These are phyloP conservation scores for Cheilosia soror DNA, from an alignment of 2,888 invertebrate species.

Conservation along the genomic window DNA sequence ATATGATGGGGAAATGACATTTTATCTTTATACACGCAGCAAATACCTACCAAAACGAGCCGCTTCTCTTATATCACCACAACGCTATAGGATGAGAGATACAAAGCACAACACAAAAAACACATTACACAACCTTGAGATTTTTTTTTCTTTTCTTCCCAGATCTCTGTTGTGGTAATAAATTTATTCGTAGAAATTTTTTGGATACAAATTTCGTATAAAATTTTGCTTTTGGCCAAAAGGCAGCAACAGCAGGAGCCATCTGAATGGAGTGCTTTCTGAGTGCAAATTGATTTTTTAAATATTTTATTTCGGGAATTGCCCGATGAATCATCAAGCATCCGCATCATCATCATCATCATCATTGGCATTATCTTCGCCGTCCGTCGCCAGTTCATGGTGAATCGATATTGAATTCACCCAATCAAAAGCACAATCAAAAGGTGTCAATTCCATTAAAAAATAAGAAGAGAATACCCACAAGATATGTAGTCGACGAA, in stretches of 20 bases:
- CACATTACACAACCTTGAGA: slow-evolving; percentile 60
- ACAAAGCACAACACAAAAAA: slow-evolving; percentile 15
- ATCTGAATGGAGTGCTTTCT: slow-evolving; percentile 57
- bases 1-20: slow-evolving; percentile 52
- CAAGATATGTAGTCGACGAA: background rate
- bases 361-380: background rate
- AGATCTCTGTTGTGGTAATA: slow-evolving; percentile 53
- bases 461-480: background rate
- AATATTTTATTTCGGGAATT: slow-evolving; percentile 57
- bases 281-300: slow-evolving; percentile 57
- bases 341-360: slow-evolving; percentile 10
- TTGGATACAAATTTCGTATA: slow-evolving; percentile 34
- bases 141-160: slow-evolving; percentile 26
- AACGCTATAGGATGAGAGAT: slow-evolving; percentile 21
- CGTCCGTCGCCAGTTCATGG: slow-evolving; percentile 34
- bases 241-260: slow-evolving; percentile 4
- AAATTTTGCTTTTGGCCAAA: background rate
- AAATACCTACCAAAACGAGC: slow-evolving; percentile 1
- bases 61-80: slow-evolving; percentile 35
- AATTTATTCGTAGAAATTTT: slow-evolving; percentile 70
- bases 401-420: slow-evolving; percentile 61
- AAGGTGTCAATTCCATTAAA: slow-evolving; percentile 71
- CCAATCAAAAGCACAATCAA: slow-evolving; percentile 63
- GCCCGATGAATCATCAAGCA: slow-evolving; percentile 57
- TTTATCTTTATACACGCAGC: slow-evolving; percentile 58